Evolutionary conservation across 2,113 vertebrate species (phyloP).

Genomic region (Albula goreensis): DNA sequence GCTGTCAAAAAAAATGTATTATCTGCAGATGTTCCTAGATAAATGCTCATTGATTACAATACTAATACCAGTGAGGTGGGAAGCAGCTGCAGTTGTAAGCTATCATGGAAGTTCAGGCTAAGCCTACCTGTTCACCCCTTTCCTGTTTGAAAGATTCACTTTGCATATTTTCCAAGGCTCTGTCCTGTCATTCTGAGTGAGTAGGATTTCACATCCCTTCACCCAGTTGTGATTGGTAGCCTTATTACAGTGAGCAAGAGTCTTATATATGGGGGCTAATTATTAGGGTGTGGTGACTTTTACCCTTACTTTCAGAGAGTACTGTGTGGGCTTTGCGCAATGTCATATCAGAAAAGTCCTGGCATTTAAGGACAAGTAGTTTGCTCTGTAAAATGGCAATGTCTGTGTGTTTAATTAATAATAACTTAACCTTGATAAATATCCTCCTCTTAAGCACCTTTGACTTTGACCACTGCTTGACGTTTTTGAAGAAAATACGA

Average conservation of each 20-base stretch:
- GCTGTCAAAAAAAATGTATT: no score
- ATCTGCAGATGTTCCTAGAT: no score
- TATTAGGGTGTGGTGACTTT: not conserved
- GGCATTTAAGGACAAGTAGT: not conserved
- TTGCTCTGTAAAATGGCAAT: not conserved
- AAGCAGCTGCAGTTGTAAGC: not conserved
- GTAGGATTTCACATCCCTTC: not conserved
- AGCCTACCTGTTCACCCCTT: not conserved
- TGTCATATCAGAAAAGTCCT: not conserved
- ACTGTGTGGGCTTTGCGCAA: not conserved
- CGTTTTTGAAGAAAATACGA: not conserved
- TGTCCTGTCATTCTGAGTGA: not conserved
- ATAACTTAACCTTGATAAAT: not conserved
- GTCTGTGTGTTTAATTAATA: not conserved
- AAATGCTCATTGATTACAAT: no score
- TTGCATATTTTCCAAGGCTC: not conserved
- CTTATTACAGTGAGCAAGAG: not conserved
- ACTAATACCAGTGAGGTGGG: no score
- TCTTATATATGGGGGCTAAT: not conserved
- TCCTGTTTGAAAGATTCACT: not conserved
- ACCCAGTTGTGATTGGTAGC: not conserved
- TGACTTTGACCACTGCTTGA: not conserved
- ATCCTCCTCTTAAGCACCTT: not conserved
- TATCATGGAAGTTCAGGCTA: not conserved
- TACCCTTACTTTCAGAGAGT: not conserved